phyloP scores from a whole-genome alignment of 92 coral and sea anemone species.

The Siderastrea siderea region DNA sequence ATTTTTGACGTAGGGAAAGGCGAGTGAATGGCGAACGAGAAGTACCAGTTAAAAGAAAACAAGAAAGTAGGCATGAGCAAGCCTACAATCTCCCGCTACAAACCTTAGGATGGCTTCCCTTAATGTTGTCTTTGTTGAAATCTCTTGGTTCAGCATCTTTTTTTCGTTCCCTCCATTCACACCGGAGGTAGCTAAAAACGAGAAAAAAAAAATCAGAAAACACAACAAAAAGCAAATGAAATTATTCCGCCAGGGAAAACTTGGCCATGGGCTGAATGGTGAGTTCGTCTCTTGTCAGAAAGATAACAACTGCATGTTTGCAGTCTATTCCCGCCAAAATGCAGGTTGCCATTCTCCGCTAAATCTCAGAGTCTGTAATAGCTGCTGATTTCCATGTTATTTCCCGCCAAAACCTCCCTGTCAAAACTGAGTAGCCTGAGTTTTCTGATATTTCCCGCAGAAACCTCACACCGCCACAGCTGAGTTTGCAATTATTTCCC shows the following conservation, averaged over 20 bases:
- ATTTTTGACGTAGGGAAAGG: no score
- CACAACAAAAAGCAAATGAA: neutral
- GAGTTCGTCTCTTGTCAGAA: no score
- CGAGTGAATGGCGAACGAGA: no score
- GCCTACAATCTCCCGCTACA: neutral
- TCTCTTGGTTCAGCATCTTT: conserved; percentile 50
- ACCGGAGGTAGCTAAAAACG: conserved; percentile 74
- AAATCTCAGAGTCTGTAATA: no score
- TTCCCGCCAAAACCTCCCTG: neutral
- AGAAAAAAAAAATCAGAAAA: neutral
- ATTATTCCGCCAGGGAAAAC: neutral
- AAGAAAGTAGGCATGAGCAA: neutral
- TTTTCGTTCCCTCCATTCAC: conserved; percentile 88
- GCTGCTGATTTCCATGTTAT: no score
- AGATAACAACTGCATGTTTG: no score
- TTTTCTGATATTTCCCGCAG: no score
- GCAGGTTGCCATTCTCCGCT: no score
- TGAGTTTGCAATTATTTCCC: neutral
- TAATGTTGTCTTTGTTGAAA: conserved; percentile 74
- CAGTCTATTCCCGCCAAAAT: no score
- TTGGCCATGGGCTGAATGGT: no score
- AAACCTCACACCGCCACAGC: neutral
- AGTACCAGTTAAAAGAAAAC: neutral
- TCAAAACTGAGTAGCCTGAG: no score
- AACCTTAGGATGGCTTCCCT: conserved; percentile 92